Percentiles rank a stretch among this genome's conserved stretches.
phyloP scores from a whole-genome alignment of 1,140 invertebrate species.

The Hydropsyche tenuis region DNA sequence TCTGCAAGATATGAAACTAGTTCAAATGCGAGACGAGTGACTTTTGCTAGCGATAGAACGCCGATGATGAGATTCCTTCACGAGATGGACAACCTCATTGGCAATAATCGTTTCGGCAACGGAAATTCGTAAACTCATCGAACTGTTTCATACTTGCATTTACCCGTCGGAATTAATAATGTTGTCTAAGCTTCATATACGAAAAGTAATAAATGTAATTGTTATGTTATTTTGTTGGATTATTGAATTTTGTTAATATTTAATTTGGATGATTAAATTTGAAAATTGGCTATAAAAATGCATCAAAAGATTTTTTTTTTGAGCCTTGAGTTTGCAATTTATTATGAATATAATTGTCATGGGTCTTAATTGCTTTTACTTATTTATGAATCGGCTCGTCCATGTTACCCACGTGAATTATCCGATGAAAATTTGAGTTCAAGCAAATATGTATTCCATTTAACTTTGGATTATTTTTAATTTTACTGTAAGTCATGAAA shows the following conservation, averaged over 20 bases:
- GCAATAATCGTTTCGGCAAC: slow-evolving; percentile 17
- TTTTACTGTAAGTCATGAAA: background rate
- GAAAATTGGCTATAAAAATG: too few species aligned
- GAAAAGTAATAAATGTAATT: background rate
- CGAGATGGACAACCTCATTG: slow-evolving; percentile 14
- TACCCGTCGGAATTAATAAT: background rate
- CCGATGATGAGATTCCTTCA: background rate
- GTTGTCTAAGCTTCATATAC: background rate
- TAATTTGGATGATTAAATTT: too few species aligned
- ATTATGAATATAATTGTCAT: too few species aligned
- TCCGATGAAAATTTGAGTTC: background rate
- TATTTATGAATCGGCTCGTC: background rate
- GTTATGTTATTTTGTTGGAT: too few species aligned
- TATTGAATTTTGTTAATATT: too few species aligned
- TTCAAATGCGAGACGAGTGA: background rate
- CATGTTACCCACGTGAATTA: slow-evolving; percentile 18
- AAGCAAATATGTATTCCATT: background rate
- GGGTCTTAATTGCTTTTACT: too few species aligned
- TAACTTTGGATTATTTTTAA: background rate
- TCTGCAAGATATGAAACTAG: background rate
- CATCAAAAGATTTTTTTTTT: too few species aligned
- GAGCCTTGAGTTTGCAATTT: too few species aligned
- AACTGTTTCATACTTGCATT: background rate
- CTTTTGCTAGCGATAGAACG: background rate
- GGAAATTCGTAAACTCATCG: background rate